Base-by-base conservation (phyloP, 2,888 invertebrate species). In the Deroplatys truncata region DNA sequence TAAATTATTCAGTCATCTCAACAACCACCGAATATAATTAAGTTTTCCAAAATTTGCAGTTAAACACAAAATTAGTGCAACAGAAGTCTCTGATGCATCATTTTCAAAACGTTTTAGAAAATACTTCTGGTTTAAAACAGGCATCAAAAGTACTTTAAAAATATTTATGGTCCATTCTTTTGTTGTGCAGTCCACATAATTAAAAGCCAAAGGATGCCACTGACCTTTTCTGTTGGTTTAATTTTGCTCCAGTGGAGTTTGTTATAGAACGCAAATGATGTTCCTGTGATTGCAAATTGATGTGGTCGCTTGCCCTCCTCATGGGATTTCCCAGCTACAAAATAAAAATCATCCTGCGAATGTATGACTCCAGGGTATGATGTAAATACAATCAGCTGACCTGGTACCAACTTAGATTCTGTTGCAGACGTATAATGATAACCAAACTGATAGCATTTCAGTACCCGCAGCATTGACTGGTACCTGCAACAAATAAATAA, bases 321-420 rank as follows among this genome's bases (percentile, higher is more conserved):
- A 10, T 87, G n/a, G n/a, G 16, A 20, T 13, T 43, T 43, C 7
- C 96, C 92, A 92, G 95, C 92, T 15, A 97, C 93, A 25, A 96
- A 93, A 92, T 98, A 98, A 93, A 97, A 97, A 92, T 98, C 98
- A 93, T 98, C 98, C 88, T 97, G 96, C 72, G 98, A 98, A 83
- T 96, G 96, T 82, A 98, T 92, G 25, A 96, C 95, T 16, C 97
- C 98, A 0, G 98, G 98, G 93, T 98, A 98, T 0, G 98, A 97
- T 0, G 98, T 96, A 94, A 98, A 98, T 16, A 96, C 95, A 31
- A 97, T 95, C 7, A 95, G 95, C 84, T 94, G 94, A 0, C 97
- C 97, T 0, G 97, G 96, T 31, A 97, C 95, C 5, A 94, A 93
- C 86, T 94, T 93, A 28, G 94, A 93, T 86, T 93, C 93, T 4